These are phyloP conservation scores for Drosophila parvula DNA, from an alignment of 1,140 invertebrate species.

Conservation along the genomic window DNA sequence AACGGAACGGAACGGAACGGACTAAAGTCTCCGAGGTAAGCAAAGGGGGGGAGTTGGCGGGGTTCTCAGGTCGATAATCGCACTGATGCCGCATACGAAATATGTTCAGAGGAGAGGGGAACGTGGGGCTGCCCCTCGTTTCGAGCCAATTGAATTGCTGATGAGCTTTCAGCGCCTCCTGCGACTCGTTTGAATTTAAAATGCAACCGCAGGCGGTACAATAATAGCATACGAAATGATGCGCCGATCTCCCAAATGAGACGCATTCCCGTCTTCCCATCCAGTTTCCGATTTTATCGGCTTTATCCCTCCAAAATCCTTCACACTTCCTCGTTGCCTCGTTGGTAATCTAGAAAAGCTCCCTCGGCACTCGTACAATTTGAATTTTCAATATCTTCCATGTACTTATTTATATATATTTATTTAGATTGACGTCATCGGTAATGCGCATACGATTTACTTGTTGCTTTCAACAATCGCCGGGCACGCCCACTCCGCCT, in stretches of 20 bases:
- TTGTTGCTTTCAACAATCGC: constrained; percentile 65
- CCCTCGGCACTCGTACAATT: constrained; percentile 71
- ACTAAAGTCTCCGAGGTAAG: constrained; percentile 24
- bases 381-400: constrained; percentile 52
- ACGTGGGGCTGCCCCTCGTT: constrained; percentile 5
- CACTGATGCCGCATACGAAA: constrained; percentile 64
- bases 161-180: constrained; percentile 70
- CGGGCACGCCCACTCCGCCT: constrained; percentile 44
- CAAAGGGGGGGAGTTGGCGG: neutral
- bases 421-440: constrained; percentile 70
- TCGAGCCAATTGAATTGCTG: constrained; percentile 75
- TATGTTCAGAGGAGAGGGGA: constrained; percentile 28
- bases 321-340: constrained; percentile 27
- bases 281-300: neutral
- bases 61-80: constrained; percentile 60
- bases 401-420: constrained; percentile 46
- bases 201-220: constrained; percentile 72
- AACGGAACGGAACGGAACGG: neutral
- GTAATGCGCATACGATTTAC: constrained; percentile 77
- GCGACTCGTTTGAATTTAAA: constrained; percentile 71
- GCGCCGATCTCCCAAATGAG: constrained; percentile 60
- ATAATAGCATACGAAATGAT: constrained; percentile 76
- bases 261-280: neutral
- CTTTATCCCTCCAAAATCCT: constrained; percentile 2
- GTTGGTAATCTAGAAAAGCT: constrained; percentile 37